These are phyloP conservation scores for Microctenopoma steveboyesi DNA, from an alignment of 2,797 vertebrate species.

Conservation along the genomic window DNA sequence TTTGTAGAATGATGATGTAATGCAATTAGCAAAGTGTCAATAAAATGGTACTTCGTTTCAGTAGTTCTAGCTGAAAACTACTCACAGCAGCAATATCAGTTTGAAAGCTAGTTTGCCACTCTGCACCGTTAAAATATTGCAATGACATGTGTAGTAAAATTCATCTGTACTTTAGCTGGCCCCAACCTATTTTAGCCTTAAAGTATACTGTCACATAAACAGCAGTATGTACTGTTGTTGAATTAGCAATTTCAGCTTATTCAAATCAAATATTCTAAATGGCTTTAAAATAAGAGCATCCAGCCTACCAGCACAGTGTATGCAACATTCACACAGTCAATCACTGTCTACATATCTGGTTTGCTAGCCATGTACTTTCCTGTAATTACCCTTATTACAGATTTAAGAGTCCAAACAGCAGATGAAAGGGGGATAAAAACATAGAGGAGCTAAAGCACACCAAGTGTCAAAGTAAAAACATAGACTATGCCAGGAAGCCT, in stretches of 20 bases:
- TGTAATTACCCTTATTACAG: slow-evolving; percentile 65
- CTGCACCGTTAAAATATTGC: not conserved
- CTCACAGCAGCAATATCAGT: not conserved
- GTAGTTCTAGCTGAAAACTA: not conserved
- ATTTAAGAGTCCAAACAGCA: slow-evolving; percentile 54
- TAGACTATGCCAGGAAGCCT: slow-evolving; percentile 49
- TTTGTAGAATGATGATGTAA: slow-evolving; percentile 3
- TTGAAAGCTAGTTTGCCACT: not conserved
- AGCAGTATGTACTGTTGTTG: not conserved
- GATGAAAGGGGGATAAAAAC: slow-evolving; percentile 58
- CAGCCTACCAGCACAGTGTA: slow-evolving; percentile 3
- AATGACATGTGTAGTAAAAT: too few relatives aligned
- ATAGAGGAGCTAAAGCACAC: slow-evolving; percentile 23
- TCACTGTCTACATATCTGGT: slow-evolving; percentile 37
- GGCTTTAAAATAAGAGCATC: slow-evolving; percentile 16
- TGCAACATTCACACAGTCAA: slow-evolving; percentile 29
- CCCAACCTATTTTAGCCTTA: too few relatives aligned
- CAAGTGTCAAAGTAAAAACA: slow-evolving; percentile 51
- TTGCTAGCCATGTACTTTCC: slow-evolving; percentile 49
- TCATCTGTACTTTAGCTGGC: too few relatives aligned
- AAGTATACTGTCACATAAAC: not conserved
- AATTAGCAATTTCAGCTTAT: slow-evolving; percentile 2
- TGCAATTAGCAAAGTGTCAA: not conserved
- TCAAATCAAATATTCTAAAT: slow-evolving; percentile 1
- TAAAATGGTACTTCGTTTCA: not conserved